Percentiles rank a stretch among this genome's conserved stretches.
Conservation (phyloP, 2,113 vertebrate species). For the Myiopsitta monachus region DNA sequence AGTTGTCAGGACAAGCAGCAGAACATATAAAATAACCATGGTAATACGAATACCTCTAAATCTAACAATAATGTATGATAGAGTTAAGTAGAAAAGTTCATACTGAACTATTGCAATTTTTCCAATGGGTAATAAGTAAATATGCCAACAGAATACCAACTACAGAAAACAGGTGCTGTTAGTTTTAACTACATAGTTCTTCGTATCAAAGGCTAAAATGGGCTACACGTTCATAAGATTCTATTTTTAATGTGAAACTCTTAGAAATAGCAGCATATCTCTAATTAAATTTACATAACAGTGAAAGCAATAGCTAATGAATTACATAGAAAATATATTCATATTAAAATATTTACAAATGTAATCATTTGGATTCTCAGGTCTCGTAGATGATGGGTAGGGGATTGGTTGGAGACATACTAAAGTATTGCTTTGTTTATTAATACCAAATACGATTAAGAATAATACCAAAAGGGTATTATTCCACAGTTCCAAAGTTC, state of each 20-base stretch:
- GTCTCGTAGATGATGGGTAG: neutral
- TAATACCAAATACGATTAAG: neutral
- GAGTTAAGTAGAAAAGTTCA: neutral
- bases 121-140: neutral
- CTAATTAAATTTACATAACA: neutral
- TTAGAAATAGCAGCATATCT: neutral
- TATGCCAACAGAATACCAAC: neutral
- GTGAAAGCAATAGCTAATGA: neutral
- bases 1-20: neutral
- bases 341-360: neutral
- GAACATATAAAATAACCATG: neutral
- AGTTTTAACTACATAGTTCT: neutral
- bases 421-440: neutral
- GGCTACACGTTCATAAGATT: neutral
- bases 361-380: neutral
- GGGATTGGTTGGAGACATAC: neutral
- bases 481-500: neutral
- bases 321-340: neutral
- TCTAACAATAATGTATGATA: neutral
- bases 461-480: neutral
- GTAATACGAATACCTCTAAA: neutral
- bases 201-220: neutral
- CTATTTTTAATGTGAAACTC: neutral
- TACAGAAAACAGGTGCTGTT: neutral
- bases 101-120: neutral